These are phyloP conservation scores for Dicerorhinus sumatrensis DNA, from an alignment of 2,113 vertebrate genomes.

Conservation along the genomic window DNA sequence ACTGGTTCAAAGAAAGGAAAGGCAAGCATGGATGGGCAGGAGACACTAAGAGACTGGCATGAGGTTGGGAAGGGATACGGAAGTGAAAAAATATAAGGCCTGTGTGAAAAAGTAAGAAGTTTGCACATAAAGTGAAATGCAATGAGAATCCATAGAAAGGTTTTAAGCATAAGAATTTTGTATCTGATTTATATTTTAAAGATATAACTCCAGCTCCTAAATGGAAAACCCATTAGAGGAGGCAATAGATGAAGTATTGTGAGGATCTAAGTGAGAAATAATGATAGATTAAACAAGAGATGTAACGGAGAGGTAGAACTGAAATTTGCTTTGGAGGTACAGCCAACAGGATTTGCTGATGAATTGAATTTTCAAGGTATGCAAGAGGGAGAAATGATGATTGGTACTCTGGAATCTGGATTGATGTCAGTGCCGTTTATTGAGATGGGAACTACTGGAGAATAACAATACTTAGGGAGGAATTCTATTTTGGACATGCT, in stretches of 20 bases:
- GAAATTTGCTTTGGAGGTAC: neutral
- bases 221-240: neutral
- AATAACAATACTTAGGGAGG: neutral
- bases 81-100: neutral
- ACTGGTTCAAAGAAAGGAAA: neutral
- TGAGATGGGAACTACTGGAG: neutral
- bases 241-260: neutral
- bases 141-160: neutral
- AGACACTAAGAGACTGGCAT: neutral
- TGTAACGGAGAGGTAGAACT: neutral
- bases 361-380: neutral
- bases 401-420: neutral
- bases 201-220: neutral
- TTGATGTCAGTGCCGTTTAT: neutral
- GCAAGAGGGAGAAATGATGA: neutral
- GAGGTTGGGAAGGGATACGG: neutral
- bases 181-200: neutral
- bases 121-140: neutral
- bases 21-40: no score
- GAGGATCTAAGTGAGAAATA: neutral
- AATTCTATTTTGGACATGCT: neutral
- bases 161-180: neutral
- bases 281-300: neutral
- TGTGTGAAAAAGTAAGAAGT: neutral
- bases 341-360: neutral